Evolutionary conservation across 2,797 vertebrate genomes (phyloP).

Genomic region (Peromyscus eremicus): DNA sequence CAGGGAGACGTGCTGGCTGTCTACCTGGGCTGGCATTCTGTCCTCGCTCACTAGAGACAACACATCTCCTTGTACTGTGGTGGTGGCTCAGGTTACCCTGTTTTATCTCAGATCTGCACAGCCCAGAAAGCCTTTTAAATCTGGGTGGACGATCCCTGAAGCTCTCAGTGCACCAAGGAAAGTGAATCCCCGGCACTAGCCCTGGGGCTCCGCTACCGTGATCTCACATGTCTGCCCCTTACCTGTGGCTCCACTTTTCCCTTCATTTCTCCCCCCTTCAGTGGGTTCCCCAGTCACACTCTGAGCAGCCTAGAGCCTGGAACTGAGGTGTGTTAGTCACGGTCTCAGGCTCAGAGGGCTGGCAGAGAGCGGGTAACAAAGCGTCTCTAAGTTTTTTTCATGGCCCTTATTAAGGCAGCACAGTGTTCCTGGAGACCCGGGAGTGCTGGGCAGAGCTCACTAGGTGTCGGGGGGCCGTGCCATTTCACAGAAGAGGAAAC

Average conservation of each 20-base stretch:
- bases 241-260: neutral
- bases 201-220: too few species aligned
- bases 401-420: neutral
- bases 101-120: conserved; percentile 74
- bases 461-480: neutral
- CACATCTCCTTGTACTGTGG: neutral
- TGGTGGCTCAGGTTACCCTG: conserved; percentile 66
- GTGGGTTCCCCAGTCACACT: neutral
- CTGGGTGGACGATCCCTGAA: conserved; percentile 24
- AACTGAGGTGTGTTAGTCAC: neutral
- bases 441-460: neutral
- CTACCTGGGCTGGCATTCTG: conserved; percentile 29
- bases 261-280: neutral
- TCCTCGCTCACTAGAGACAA: neutral
- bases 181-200: neutral
- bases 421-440: neutral
- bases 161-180: neutral
- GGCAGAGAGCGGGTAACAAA: neutral
- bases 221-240: neutral
- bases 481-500: conserved; percentile 17
- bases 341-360: conserved; percentile 28
- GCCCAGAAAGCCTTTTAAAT: conserved; percentile 63
- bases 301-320: neutral
- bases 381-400: neutral
- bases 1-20: neutral